phyloP scores from a whole-genome alignment of 2,113 vertebrate genomes.

The Hippocampus abdominalis region DNA sequence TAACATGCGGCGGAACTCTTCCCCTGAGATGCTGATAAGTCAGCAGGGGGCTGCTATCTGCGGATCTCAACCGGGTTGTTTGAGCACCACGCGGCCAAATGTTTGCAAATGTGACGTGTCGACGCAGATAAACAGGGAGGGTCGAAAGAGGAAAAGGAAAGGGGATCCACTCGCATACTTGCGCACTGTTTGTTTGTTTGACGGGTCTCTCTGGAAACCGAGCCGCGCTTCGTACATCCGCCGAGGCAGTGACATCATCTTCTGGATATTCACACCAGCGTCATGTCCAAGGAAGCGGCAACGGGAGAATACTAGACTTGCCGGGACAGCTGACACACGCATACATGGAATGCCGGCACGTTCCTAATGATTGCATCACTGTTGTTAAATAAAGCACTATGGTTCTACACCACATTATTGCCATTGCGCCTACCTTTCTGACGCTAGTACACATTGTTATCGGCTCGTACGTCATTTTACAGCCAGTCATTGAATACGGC shows the following conservation, averaged over 20 bases:
- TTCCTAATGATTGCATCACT: background rate
- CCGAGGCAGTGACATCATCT: constrained; percentile 64
- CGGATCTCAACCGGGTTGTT: constrained; percentile 31
- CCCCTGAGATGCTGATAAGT: background rate
- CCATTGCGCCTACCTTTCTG: background rate
- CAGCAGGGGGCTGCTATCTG: background rate
- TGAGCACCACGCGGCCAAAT: constrained; percentile 35
- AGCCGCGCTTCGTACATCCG: constrained; percentile 50
- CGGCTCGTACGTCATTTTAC: background rate
- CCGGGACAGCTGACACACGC: constrained; percentile 50
- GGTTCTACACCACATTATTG: background rate
- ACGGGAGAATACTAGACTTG: constrained; percentile 60
- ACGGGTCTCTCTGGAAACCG: constrained; percentile 64
- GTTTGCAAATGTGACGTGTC: constrained; percentile 30
- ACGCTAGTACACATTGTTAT: background rate
- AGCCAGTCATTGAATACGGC: background rate
- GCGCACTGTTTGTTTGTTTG: constrained; percentile 58
- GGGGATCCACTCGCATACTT: background rate
- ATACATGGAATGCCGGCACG: background rate
- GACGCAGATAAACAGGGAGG: constrained; percentile 11
- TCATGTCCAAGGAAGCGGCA: constrained; percentile 64
- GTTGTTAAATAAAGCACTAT: background rate
- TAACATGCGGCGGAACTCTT: background rate
- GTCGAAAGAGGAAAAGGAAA: constrained; percentile 2
- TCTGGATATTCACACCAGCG: constrained; percentile 62